phyloP scores from a whole-genome alignment of 2,797 vertebrate genomes.

The Notoglanidium macrostoma region DNA sequence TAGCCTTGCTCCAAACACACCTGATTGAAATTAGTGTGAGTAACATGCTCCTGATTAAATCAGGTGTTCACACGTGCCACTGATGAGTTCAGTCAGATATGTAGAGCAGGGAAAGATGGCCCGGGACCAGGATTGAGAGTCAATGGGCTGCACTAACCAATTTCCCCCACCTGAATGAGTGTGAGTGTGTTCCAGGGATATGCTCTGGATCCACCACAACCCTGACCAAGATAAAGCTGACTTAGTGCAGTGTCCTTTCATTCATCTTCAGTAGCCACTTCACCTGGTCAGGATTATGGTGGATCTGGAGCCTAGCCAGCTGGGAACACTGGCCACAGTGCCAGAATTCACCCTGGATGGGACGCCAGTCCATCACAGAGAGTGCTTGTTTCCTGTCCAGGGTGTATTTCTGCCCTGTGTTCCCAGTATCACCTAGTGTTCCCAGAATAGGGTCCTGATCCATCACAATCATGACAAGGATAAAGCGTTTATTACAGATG shows the following conservation, averaged over 20 bases:
- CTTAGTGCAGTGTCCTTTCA: neutral
- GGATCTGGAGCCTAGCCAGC: neutral
- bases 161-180: neutral
- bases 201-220: neutral
- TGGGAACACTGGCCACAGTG: neutral
- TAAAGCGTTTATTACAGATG: neutral
- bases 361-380: neutral
- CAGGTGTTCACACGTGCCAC: too few species aligned
- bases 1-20: too few species aligned
- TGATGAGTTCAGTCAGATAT: too few species aligned
- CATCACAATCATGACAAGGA: neutral
- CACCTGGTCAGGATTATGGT: neutral
- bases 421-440: neutral
- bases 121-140: too few species aligned
- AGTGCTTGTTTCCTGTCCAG: neutral
- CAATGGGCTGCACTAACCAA: neutral
- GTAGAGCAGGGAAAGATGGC: too few species aligned
- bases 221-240: neutral
- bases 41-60: too few species aligned
- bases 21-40: too few species aligned
- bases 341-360: neutral
- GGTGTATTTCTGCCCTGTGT: neutral
- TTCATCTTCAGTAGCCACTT: neutral
- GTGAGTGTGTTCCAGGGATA: neutral
- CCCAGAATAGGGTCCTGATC: neutral